Evolutionary conservation across 1,140 invertebrate genomes (phyloP), one percentile per base, ranked within the genome.

Genomic region (Ceratina calcarata): DNA sequence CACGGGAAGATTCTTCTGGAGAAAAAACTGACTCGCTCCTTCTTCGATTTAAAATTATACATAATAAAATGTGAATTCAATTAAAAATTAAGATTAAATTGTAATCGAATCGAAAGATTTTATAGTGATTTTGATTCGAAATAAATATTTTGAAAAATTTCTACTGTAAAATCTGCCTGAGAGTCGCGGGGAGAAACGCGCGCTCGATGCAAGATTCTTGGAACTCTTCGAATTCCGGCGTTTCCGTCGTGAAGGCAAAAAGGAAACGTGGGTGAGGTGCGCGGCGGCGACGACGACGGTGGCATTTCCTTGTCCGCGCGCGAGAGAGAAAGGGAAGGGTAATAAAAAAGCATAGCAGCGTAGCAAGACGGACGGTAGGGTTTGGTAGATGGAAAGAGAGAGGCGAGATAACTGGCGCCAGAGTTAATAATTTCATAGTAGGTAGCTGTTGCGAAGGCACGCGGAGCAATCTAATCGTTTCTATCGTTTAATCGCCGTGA

Each of bases 391-490:
- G 67, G 66, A 76, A 66, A 61, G 69, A 68, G 58, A 78, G 61
- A 78, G 73, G 72, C 70, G 79, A 78, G 86, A 81, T 86, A 84
- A 80, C 79, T 79, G 82, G 84, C 87, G 84, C 86, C 84, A 87
- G 72, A 60, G 73, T 75, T 84, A 86, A 87, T 87, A 88, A 84
- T 82, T 87, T 86, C 83, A 82, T 70, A 73, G 68, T 86, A 84
- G 79, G 72, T 82, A 84, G 79, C 73, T 32, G 74, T 87, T 88
- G 65, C 71, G n/a, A 49, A 74, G 71, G 65, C 68, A 77, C 81
- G 62, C 60, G 51, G 65, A 53, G 68, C 53, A 66, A 80, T 73
- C 81, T 88, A 88, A 88, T 86, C 86, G 72, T 72, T 77, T 78
- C 70, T 82, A 85, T 87, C 83, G 62, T 86, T 86, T 87, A 86